These are phyloP conservation scores for Carlito syrichta DNA, from an alignment of 2,113 vertebrate genomes.

Conservation along the genomic window DNA sequence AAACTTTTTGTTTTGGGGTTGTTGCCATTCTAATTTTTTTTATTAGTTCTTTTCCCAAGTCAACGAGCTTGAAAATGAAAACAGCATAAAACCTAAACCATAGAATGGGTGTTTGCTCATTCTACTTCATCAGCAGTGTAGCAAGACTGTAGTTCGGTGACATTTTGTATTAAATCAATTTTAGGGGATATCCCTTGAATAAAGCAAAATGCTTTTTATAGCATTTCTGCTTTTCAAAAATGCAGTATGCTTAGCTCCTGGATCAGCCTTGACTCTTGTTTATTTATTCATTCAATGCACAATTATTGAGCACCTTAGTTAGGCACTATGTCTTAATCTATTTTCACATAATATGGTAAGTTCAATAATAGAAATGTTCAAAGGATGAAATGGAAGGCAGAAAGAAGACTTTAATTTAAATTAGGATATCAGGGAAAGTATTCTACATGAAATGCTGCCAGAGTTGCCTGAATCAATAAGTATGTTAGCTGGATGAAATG, in stretches of 20 bases:
- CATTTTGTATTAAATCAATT: neutral
- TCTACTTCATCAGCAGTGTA: neutral
- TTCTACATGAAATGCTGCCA: neutral
- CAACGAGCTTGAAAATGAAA: neutral
- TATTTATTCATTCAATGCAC: neutral
- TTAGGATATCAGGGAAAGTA: neutral
- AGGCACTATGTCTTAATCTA: neutral
- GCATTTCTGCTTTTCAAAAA: neutral
- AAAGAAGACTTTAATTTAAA: constrained; percentile 3
- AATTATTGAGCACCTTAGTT: neutral
- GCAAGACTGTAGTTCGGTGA: neutral
- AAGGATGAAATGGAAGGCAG: neutral
- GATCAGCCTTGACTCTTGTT: neutral
- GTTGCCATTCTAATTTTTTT: neutral
- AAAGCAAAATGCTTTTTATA: neutral
- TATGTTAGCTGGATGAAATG: neutral
- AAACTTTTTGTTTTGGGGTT: neutral
- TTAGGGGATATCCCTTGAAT: neutral
- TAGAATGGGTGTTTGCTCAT: neutral
- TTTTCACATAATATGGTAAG: neutral
- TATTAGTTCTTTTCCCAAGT: neutral
- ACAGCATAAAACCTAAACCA: neutral
- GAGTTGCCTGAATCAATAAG: neutral
- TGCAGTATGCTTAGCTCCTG: neutral
- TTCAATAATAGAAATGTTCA: neutral